A percentile compares a stretch with the other conserved stretches of the same genome.
Evolutionary conservation across 1,140 invertebrate genomes (phyloP).

Genomic region (Zaprionus camerounensis): DNA sequence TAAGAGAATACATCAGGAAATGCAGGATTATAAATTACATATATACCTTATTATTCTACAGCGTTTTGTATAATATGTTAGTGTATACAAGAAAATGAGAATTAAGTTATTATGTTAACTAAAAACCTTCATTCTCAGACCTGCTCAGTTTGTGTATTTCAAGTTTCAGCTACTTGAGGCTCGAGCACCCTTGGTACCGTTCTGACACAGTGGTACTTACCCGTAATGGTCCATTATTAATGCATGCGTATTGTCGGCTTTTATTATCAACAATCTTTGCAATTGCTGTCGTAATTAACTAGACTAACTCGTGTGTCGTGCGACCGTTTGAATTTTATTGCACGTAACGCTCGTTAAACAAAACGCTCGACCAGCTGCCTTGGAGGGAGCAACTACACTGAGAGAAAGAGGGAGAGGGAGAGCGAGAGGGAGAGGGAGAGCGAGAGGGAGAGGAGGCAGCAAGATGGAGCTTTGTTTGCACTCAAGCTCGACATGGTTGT

Average conservation of each 20-base stretch:
- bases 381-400: not conserved
- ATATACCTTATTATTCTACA: too few relatives aligned
- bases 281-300: constrained; percentile 33
- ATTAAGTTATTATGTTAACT: not conserved
- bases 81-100: not conserved
- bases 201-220: constrained; percentile 6
- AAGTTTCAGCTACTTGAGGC: not conserved
- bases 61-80: not conserved
- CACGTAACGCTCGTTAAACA: constrained; percentile 57
- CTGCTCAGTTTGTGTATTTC: not conserved
- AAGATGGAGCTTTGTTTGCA: constrained; percentile 2
- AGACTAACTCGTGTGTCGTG: constrained; percentile 58
- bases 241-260: constrained; percentile 15
- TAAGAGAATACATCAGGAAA: too few relatives aligned
- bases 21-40: too few relatives aligned
- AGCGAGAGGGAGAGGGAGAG: not conserved
- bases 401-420: not conserved
- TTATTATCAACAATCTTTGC: constrained; percentile 26
- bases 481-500: not conserved
- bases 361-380: constrained; percentile 26
- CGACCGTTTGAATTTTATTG: constrained; percentile 30
- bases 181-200: not conserved
- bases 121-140: not conserved
- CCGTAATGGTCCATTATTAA: constrained; percentile 26
- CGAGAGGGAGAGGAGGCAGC: not conserved